Evolutionary conservation across 1,140 invertebrate genomes (phyloP).

Genomic region (Melipona quadrifasciata): DNA sequence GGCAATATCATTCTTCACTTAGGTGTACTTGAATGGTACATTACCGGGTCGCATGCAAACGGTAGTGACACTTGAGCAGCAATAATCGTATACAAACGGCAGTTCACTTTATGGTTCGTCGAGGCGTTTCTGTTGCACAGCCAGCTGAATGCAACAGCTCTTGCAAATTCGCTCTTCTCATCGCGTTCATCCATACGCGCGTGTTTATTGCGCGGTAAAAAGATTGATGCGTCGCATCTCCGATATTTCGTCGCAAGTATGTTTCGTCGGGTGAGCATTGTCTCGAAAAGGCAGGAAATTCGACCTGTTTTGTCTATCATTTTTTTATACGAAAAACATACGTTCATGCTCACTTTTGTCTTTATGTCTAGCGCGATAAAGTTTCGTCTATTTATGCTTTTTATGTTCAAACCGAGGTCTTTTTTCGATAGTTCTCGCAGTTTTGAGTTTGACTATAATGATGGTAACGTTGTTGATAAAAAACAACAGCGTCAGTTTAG

Average conservation of each 20-base stretch:
- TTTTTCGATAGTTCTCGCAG: neutral
- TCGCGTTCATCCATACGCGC: slow-evolving; percentile 31
- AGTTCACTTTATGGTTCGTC: slow-evolving; percentile 49
- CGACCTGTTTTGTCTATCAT: too few relatives aligned
- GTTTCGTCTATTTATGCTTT: neutral
- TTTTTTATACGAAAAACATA: neutral
- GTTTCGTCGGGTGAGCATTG: neutral
- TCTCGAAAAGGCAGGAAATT: neutral
- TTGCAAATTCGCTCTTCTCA: slow-evolving; percentile 22
- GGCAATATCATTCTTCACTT: slow-evolving; percentile 25
- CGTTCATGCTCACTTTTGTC: neutral
- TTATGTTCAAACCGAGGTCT: neutral
- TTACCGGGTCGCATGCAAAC: slow-evolving; percentile 27
- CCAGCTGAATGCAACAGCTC: neutral
- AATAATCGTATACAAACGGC: slow-evolving; percentile 55
- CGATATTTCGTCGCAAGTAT: neutral
- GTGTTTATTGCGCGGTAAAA: slow-evolving; percentile 37
- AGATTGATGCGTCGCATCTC: slow-evolving; percentile 28
- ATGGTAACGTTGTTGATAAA: too few relatives aligned
- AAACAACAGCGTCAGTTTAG: neutral
- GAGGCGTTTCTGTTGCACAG: slow-evolving; percentile 14
- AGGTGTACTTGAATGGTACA: slow-evolving; percentile 14
- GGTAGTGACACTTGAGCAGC: slow-evolving; percentile 50
- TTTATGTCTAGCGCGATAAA: neutral
- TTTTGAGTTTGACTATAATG: neutral